Conservation (phyloP, 2,113 vertebrate genomes). For the Forbesichthys agassizii region DNA sequence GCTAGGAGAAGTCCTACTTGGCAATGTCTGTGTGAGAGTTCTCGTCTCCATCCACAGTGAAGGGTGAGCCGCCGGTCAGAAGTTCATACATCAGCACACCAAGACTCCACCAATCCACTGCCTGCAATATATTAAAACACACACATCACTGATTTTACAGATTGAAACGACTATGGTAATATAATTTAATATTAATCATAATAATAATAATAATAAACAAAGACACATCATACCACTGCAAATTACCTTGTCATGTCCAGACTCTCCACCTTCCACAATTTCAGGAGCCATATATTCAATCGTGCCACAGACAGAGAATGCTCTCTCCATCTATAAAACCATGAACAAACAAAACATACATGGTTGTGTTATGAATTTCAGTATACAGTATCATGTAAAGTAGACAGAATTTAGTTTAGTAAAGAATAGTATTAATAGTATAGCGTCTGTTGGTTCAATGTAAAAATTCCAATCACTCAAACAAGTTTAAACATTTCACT, state of each 20-base stretch:
- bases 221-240: slow-evolving; percentile 5
- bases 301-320: slow-evolving; percentile 96
- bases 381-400: neutral
- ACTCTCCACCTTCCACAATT: slow-evolving; percentile 92
- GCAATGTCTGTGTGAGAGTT: slow-evolving; percentile 98
- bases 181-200: neutral
- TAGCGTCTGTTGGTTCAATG: neutral
- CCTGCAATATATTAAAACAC: slow-evolving; percentile 72
- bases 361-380: neutral
- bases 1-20: slow-evolving; percentile 77
- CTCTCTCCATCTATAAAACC: slow-evolving; percentile 82
- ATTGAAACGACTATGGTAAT: slow-evolving; percentile 16
- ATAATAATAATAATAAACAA: neutral
- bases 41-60: slow-evolving; percentile 95
- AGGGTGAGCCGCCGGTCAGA: slow-evolving; percentile 95
- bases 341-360: neutral
- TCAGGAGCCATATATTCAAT: slow-evolving; percentile 99
- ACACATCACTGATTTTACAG: slow-evolving; percentile 12
- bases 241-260: slow-evolving; percentile 94
- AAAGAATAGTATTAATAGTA: neutral
- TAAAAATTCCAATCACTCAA: too few relatives aligned
- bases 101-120: slow-evolving; percentile 99
- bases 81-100: slow-evolving; percentile 98
- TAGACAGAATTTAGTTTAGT: neutral
- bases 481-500: too few relatives aligned